Evolutionary conservation across 2,797 vertebrate genomes (phyloP), one percentile per base, ranked within the genome.

Genomic region (Sebastes paucispinis): DNA sequence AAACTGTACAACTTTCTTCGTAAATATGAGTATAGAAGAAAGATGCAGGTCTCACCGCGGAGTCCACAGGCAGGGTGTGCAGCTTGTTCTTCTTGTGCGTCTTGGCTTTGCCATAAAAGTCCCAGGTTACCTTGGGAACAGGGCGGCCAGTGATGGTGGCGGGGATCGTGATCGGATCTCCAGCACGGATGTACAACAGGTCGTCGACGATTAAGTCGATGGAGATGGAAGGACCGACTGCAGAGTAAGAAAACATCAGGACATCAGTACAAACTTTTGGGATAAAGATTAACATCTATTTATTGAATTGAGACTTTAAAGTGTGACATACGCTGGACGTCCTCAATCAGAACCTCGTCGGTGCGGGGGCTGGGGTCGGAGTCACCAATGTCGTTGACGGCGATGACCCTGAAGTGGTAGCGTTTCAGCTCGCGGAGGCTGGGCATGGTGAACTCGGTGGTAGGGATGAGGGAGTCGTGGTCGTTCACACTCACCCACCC

Each of bases 321-420:
- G 10, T 14, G 4, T 14, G 5, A 91, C 92, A 83, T 96, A 99
- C 98, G 96, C 89, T 97, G 96, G 89, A 99, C 87, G 65, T 99
- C 98, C 76, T 98, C 96, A 60, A 98, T 76, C 72, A 95, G 94
- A 89, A 99, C 96, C 78, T 99, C 98, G 58, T 93, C 88, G 72
- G 98, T 99, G 70, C 96, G 94, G 50, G 96, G 97, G 90, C 98
- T 99, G 85, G 98, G 98, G 83, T 99, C 98, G 3, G 98, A 99
- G 93, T 99, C 98, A 36, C 98, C 98, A 16, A 97, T 96, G 88
- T 96, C 97, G 66, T 99, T 99, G 88, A 99, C 98, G 11, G 98
- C 98, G 64, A 98, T 98, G 73, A 99, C 95, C 91, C 98, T 97
- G 91, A 99, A 99, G 90, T 95, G 95, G 90, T 98, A 98, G 81